phyloP scores from a whole-genome alignment of 2,797 vertebrate genomes.

The Gadopsis marmoratus region DNA sequence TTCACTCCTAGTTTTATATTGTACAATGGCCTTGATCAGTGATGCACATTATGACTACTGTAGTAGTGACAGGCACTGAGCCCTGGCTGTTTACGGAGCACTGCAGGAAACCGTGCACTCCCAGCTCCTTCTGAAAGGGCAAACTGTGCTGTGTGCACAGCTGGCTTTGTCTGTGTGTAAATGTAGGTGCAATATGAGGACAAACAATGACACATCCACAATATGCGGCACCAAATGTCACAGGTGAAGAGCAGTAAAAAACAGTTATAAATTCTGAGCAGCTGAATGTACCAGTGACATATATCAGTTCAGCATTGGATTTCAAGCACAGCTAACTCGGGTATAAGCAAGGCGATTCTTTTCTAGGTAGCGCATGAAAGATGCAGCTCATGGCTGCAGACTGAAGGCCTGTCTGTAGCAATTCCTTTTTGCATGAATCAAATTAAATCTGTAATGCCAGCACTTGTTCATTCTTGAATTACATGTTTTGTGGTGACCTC shows the following conservation, averaged over 20 bases:
- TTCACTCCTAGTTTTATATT: neutral
- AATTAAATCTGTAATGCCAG: constrained; percentile 11
- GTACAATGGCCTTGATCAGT: neutral
- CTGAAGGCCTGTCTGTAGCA: neutral
- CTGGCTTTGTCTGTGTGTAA: constrained; percentile 13
- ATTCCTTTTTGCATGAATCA: constrained; percentile 5
- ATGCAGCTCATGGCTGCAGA: constrained; percentile 2
- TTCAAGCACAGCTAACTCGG: constrained; percentile 15
- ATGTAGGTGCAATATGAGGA: constrained; percentile 15
- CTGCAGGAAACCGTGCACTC: constrained; percentile 22
- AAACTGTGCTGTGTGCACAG: constrained; percentile 25
- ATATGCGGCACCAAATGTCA: constrained; percentile 23
- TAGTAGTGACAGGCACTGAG: neutral
- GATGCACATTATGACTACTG: constrained; percentile 5
- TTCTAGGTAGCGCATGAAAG: constrained; percentile 7
- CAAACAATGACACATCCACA: constrained; percentile 13
- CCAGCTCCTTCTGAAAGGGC: constrained; percentile 33
- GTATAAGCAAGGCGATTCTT: neutral
- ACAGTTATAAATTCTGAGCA: constrained; percentile 14
- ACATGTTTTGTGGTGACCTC: constrained; percentile 5
- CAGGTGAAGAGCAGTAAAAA: constrained; percentile 27
- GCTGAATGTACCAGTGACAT: constrained; percentile 17
- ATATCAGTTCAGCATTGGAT: constrained; percentile 22
- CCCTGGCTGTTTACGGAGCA: constrained; percentile 21
- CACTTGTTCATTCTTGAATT: constrained; percentile 7